Conservation (phyloP, 2,888 invertebrate species). For the Catocala nupta region DNA sequence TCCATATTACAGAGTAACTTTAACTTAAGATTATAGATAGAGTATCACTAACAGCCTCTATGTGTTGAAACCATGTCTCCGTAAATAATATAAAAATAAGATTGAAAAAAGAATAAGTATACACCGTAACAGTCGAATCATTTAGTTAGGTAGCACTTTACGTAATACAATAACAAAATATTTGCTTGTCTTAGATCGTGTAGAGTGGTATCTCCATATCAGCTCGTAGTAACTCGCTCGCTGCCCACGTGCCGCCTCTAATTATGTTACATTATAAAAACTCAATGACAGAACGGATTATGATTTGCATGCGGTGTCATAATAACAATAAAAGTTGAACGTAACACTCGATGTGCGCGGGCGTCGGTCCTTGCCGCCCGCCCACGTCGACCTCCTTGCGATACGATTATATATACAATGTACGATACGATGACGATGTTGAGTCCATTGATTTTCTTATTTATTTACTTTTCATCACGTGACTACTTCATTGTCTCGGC, state of each 20-base stretch:
- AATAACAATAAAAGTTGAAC: constrained; percentile 58
- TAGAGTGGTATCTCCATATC: constrained; percentile 42
- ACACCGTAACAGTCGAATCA: too few relatives aligned
- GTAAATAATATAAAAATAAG: too few relatives aligned
- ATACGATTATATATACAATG: constrained; percentile 11
- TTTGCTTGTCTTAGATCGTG: constrained; percentile 25
- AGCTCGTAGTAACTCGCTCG: constrained; percentile 41
- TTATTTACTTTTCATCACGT: too few relatives aligned
- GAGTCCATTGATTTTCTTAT: too few relatives aligned
- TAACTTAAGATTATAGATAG: too few relatives aligned
- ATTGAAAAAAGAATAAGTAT: too few relatives aligned
- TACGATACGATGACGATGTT: constrained; percentile 11
- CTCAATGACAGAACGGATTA: constrained; percentile 69
- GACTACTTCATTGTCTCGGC: too few relatives aligned
- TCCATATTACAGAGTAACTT: too few relatives aligned
- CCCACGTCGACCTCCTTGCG: constrained; percentile 54
- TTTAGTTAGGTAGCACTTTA: too few relatives aligned
- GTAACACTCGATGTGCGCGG: constrained; percentile 43
- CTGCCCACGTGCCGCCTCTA: constrained; percentile 61
- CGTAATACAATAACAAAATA: constrained; percentile 8
- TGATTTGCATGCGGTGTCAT: constrained; percentile 73
- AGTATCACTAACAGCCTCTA: too few relatives aligned
- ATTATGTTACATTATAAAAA: constrained; percentile 69
- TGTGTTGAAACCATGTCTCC: too few relatives aligned
- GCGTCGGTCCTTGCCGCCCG: constrained; percentile 59